These are phyloP conservation scores for Herminia tarsipennalis DNA, from an alignment of 2,888 invertebrate genomes.

Conservation along the genomic window DNA sequence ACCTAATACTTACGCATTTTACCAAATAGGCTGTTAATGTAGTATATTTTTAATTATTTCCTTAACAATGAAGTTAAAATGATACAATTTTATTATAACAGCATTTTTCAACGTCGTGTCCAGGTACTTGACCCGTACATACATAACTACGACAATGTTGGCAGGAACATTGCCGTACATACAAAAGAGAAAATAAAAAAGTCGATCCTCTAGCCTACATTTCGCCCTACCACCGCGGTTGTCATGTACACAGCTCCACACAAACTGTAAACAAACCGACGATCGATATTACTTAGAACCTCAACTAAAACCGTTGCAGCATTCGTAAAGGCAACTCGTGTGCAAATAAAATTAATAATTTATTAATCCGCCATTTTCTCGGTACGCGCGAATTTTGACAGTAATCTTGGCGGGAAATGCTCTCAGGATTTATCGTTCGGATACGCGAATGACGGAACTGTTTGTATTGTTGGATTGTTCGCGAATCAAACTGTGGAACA, in stretches of 20 bases:
- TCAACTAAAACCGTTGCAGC: constrained; percentile 68
- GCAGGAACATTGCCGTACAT: too few relatives aligned
- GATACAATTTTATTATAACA: too few relatives aligned
- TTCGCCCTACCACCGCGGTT: constrained; percentile 73
- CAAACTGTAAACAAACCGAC: constrained; percentile 81
- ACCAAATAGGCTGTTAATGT: too few relatives aligned
- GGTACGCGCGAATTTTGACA: constrained; percentile 50
- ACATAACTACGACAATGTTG: background rate
- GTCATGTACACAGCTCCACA: constrained; percentile 81
- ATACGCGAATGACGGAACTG: constrained; percentile 74
- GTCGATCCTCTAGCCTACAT: constrained; percentile 53
- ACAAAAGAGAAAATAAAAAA: constrained; percentile 15
- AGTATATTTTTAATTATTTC: too few relatives aligned
- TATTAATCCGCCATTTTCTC: constrained; percentile 15
- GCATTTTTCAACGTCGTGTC: too few relatives aligned
- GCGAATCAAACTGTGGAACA: constrained; percentile 74
- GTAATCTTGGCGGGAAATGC: constrained; percentile 69
- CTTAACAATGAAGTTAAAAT: too few relatives aligned
- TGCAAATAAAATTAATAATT: constrained; percentile 30
- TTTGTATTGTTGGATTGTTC: constrained; percentile 54
- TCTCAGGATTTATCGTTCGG: constrained; percentile 46
- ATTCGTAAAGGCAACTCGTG: constrained; percentile 58
- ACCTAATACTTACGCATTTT: too few relatives aligned
- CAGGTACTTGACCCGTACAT: background rate
- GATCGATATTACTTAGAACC: constrained; percentile 76